Percentiles rank a stretch among this genome's conserved stretches.
These are phyloP conservation scores for Gobionotothen gibberifrons DNA, from an alignment of 2,797 vertebrate species.

Conservation along the genomic window DNA sequence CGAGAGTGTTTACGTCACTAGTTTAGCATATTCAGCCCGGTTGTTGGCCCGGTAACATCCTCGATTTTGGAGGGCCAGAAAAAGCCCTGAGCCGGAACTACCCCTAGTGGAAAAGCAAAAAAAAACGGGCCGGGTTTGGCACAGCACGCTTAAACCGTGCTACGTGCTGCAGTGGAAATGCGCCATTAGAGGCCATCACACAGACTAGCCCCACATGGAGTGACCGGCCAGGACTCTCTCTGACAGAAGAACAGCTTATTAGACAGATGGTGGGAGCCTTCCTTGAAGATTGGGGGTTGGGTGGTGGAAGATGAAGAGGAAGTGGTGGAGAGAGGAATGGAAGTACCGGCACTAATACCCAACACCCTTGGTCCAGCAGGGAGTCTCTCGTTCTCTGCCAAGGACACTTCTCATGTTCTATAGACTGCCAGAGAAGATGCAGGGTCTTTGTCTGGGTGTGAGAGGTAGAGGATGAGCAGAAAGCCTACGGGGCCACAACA, in stretches of 20 bases:
- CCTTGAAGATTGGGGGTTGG: constrained; percentile 59
- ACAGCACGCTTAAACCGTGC: too few relatives aligned
- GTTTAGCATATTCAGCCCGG: too few relatives aligned
- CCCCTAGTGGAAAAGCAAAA: too few relatives aligned
- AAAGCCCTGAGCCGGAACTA: too few relatives aligned
- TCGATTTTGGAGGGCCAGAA: too few relatives aligned
- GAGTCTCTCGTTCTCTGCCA: constrained; percentile 55
- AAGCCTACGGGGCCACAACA: constrained; percentile 10
- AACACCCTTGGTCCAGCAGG: constrained; percentile 43
- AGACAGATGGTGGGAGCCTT: constrained; percentile 75
- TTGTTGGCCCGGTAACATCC: too few relatives aligned
- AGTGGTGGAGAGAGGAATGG: constrained; percentile 23
- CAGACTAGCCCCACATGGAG: constrained; percentile 20
- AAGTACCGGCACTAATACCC: constrained; percentile 40
- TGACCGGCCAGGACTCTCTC: constrained; percentile 44
- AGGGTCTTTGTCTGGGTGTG: constrained; percentile 53
- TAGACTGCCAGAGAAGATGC: constrained; percentile 43
- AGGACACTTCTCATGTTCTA: constrained; percentile 38
- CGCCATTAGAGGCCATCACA: constrained; percentile 16
- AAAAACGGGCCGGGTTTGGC: too few relatives aligned
- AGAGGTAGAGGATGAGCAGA: constrained; percentile 32
- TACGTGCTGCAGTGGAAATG: too few relatives aligned
- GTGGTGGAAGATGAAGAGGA: constrained; percentile 42
- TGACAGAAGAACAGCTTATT: constrained; percentile 64
- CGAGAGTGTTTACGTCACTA: too few relatives aligned